A percentile compares a stretch with the other conserved stretches of the same genome.
Evolutionary conservation across 2,113 vertebrate genomes (phyloP).

Genomic region (Eublepharis macularius): DNA sequence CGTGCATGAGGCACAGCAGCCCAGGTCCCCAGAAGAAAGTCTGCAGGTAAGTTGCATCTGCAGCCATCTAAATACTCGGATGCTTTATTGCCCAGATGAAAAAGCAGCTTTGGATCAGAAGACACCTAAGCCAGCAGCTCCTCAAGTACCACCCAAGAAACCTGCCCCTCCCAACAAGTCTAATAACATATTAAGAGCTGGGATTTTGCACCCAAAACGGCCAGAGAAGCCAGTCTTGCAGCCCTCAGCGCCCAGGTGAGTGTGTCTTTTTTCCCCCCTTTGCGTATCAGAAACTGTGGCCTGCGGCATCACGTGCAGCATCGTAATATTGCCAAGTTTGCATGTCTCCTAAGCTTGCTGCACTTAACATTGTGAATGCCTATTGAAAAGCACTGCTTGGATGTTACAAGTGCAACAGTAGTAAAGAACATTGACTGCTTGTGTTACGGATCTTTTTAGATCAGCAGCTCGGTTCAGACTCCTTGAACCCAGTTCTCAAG

Average conservation of each 20-base stretch:
- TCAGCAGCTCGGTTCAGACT: no score
- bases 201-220: slow-evolving; percentile 79
- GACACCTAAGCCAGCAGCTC: slow-evolving; percentile 87
- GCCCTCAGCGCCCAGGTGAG: slow-evolving; percentile 81
- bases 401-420: neutral
- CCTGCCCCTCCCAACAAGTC: slow-evolving; percentile 85
- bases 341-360: neutral
- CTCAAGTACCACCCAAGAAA: slow-evolving; percentile 93
- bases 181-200: slow-evolving; percentile 73
- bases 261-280: slow-evolving; percentile 19
- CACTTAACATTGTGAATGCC: neutral
- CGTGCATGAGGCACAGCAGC: neutral
- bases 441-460: no score
- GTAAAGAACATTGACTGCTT: no score
- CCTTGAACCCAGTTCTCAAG: no score
- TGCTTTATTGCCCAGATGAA: slow-evolving; percentile 76
- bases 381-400: neutral
- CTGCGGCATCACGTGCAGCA: no score
- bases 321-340: neutral
- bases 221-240: slow-evolving; percentile 87
- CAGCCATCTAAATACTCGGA: neutral
- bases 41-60: neutral
- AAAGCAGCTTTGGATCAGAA: slow-evolving; percentile 81
- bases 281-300: neutral
- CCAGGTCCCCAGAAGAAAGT: neutral